These are phyloP conservation scores for Tethea ocularis DNA, from an alignment of 2,888 invertebrate genomes.

Conservation along the genomic window DNA sequence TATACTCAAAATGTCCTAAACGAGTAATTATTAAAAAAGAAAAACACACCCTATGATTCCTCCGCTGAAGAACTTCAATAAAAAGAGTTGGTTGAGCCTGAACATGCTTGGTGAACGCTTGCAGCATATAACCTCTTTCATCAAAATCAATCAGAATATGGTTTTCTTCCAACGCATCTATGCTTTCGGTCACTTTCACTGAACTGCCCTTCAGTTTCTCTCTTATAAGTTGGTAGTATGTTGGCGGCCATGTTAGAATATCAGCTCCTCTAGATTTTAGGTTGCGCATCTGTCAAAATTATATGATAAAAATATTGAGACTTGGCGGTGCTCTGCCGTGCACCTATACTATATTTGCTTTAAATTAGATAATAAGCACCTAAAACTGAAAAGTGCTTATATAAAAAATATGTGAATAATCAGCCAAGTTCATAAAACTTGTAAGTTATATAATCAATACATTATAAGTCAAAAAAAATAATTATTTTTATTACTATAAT, in stretches of 20 bases:
- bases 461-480: too few relatives aligned
- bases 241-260: slow-evolving; percentile 93
- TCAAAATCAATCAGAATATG: slow-evolving; percentile 98
- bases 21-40: too few relatives aligned
- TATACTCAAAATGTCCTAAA: too few relatives aligned
- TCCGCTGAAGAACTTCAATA: slow-evolving; percentile 96
- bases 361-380: too few relatives aligned
- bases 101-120: slow-evolving; percentile 97
- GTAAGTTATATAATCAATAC: too few relatives aligned
- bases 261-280: slow-evolving; percentile 92
- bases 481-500: too few relatives aligned
- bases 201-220: slow-evolving; percentile 89
- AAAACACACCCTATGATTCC: slow-evolving; percentile 92
- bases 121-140: slow-evolving; percentile 97
- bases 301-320: neutral
- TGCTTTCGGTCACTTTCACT: slow-evolving; percentile 87
- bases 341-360: too few relatives aligned
- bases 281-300: slow-evolving; percentile 83
- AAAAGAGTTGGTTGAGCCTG: slow-evolving; percentile 98
- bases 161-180: slow-evolving; percentile 91
- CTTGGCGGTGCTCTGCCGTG: neutral
- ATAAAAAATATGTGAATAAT: slow-evolving; percentile 7
- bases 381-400: too few relatives aligned
- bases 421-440: neutral
- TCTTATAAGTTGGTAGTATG: slow-evolving; percentile 93